Evolutionary conservation across 1,140 invertebrate genomes (phyloP).

Genomic region (Lithobius niger): DNA sequence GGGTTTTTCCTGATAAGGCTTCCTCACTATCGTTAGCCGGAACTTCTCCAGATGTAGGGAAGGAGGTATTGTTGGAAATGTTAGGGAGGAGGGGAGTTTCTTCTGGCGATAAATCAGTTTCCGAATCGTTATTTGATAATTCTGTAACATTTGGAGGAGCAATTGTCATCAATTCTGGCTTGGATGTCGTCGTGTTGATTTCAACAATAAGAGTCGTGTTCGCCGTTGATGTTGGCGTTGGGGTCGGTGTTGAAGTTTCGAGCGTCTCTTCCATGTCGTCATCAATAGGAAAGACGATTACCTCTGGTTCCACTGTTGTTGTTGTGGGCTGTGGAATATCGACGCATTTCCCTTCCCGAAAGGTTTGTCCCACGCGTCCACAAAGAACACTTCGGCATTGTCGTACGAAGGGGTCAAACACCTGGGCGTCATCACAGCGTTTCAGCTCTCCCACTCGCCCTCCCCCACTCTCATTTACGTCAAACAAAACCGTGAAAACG

Average conservation of each 20-base stretch:
- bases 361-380: conserved; percentile 13
- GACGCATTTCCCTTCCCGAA: conserved; percentile 21
- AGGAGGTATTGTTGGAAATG: background rate
- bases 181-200: conserved; percentile 13
- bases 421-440: conserved; percentile 25
- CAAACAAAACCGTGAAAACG: conserved; percentile 40
- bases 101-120: no score
- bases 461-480: conserved; percentile 27
- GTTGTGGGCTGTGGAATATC: conserved; percentile 11
- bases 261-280: conserved; percentile 11
- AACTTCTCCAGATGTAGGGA: background rate
- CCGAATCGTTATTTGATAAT: no score
- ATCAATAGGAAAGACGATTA: conserved; percentile 1
- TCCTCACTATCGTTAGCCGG: background rate
- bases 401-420: conserved; percentile 37
- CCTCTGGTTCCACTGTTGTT: conserved; percentile 5
- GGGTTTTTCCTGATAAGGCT: background rate
- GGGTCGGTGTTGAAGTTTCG: conserved; percentile 19
- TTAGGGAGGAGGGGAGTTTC: no score
- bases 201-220: conserved; percentile 7
- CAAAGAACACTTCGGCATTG: conserved; percentile 3
- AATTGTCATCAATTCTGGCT: background rate
- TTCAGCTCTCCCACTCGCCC: conserved; percentile 28
- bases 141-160: no score
- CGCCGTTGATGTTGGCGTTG: conserved; percentile 20